Evolutionary conservation across 2,888 invertebrate genomes (phyloP).

Genomic region (Perizoma affinitatum): DNA sequence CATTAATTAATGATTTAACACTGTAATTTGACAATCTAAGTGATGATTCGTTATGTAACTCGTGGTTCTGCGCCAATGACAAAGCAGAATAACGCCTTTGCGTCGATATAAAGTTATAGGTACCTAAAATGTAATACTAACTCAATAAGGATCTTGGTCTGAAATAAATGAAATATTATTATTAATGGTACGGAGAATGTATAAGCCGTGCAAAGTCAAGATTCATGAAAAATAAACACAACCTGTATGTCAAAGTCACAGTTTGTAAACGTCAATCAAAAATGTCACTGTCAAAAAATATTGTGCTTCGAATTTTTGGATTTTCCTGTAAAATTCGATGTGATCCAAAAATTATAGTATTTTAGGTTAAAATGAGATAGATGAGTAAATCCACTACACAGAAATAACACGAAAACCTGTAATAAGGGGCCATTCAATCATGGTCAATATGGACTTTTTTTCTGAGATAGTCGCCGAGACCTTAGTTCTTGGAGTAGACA

Average conservation of each 20-base stretch:
- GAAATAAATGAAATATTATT: too few relatives aligned
- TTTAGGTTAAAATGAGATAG: conserved; percentile 30
- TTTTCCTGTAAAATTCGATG: conserved; percentile 11
- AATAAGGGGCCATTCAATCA: conserved; percentile 23
- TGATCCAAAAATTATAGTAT: conserved; percentile 8
- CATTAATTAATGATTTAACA: too few relatives aligned
- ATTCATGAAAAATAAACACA: too few relatives aligned
- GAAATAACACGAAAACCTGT: conserved; percentile 1
- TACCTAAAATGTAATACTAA: too few relatives aligned
- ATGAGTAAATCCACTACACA: not conserved
- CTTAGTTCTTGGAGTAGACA: conserved; percentile 89
- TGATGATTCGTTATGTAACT: too few relatives aligned
- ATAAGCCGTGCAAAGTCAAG: too few relatives aligned
- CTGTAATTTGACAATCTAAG: too few relatives aligned
- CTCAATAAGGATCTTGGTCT: too few relatives aligned
- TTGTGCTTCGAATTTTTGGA: conserved; percentile 1
- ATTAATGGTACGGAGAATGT: too few relatives aligned
- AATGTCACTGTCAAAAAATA: conserved; percentile 2
- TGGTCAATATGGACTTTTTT: conserved; percentile 86
- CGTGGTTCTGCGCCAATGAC: too few relatives aligned
- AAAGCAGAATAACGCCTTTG: too few relatives aligned
- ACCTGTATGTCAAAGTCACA: not conserved
- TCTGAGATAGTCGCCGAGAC: conserved; percentile 86
- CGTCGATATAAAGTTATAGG: too few relatives aligned
- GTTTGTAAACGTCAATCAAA: not conserved